A percentile compares a stretch with the other conserved stretches of the same genome.
phyloP scores from a whole-genome alignment of 2,113 vertebrate genomes.

The Puntigrus tetrazona region DNA sequence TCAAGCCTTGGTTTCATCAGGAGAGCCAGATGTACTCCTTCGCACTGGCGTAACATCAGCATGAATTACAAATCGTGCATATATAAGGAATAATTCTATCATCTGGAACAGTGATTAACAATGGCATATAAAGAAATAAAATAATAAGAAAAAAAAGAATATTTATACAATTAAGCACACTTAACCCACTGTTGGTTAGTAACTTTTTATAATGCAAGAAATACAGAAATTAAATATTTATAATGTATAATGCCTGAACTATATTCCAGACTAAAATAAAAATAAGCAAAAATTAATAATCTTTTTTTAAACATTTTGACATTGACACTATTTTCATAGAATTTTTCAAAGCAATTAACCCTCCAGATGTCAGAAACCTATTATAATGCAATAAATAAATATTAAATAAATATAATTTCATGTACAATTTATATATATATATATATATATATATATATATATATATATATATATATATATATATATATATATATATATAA shows the following conservation, averaged over 20 bases:
- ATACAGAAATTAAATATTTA: neutral
- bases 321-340: neutral
- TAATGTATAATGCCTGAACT: neutral
- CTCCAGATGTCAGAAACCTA: neutral
- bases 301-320: neutral
- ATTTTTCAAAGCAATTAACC: neutral
- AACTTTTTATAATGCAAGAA: neutral
- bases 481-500: no score
- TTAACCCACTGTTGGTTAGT: neutral
- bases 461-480: no score
- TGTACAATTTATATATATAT: no score
- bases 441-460: no score
- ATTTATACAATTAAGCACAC: neutral
- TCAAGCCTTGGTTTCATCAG: slow-evolving; percentile 71
- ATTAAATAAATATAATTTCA: no score
- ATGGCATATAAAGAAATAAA: neutral
- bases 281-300: neutral
- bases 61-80: neutral
- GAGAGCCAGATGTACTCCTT: slow-evolving; percentile 61
- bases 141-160: neutral
- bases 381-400: neutral
- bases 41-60: neutral
- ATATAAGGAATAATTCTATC: neutral
- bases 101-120: neutral
- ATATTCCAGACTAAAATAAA: neutral